Evolutionary conservation across 2,888 invertebrate genomes (phyloP).

Genomic region (Scotopteryx bipunctaria): DNA sequence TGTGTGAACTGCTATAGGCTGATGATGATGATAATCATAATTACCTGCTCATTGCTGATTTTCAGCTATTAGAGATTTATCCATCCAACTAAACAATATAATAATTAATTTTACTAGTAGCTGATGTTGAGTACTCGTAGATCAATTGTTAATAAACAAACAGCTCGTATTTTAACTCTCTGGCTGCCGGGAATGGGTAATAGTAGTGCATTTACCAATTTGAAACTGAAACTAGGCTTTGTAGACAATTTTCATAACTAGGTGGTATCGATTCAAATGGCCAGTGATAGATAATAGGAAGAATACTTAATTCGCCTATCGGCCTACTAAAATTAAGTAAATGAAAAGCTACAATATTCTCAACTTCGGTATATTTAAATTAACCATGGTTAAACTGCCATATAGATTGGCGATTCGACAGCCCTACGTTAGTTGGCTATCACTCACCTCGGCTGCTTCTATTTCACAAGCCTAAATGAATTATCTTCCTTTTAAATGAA

Average conservation of each 20-base stretch:
- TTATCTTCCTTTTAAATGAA: slow-evolving; percentile 51
- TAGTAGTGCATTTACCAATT: slow-evolving; percentile 7
- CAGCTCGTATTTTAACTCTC: slow-evolving; percentile 3
- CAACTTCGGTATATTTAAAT: too few species aligned
- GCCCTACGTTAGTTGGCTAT: slow-evolving; percentile 31
- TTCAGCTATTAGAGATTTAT: not conserved
- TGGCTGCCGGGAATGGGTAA: not conserved
- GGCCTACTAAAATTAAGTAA: too few species aligned
- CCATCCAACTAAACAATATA: slow-evolving; percentile 7
- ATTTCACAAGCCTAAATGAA: slow-evolving; percentile 52
- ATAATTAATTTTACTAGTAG: slow-evolving; percentile 3
- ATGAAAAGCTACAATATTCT: too few species aligned
- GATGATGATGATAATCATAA: too few species aligned
- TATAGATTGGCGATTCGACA: slow-evolving; percentile 20
- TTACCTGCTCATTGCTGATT: not conserved
- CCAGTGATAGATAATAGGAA: too few species aligned
- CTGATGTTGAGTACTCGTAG: slow-evolving; percentile 9
- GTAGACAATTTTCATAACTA: not conserved
- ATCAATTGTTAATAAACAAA: slow-evolving; percentile 3
- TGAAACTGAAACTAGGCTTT: not conserved
- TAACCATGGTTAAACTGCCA: too few species aligned
- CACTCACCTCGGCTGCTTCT: slow-evolving; percentile 40
- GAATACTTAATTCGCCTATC: too few species aligned
- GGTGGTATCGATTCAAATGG: not conserved
- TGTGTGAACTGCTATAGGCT: too few species aligned